phyloP scores from a whole-genome alignment of 2,888 invertebrate genomes.

The Margaritifera margaritifera region DNA sequence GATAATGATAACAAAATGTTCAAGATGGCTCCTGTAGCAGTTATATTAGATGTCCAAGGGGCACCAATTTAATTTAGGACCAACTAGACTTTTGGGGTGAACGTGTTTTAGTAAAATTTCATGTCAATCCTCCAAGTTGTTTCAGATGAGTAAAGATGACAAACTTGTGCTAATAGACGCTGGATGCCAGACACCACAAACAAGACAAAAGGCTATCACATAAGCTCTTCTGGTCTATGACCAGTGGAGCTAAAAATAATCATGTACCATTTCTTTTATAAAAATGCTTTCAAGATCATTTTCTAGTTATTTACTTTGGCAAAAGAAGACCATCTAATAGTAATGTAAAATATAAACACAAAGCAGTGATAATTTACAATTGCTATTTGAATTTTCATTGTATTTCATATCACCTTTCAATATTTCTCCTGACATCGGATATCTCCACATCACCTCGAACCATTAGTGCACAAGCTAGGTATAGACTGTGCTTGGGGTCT shows the following conservation, averaged over 20 bases:
- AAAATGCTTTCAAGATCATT: background rate
- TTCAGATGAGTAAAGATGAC: too few species aligned
- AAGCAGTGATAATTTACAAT: background rate
- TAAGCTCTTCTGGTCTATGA: too few species aligned
- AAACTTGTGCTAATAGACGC: too few species aligned
- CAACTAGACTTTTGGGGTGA: too few species aligned
- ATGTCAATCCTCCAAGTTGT: too few species aligned
- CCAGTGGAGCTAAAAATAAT: background rate
- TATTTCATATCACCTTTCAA: slow-evolving; percentile 67
- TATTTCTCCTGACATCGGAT: slow-evolving; percentile 73
- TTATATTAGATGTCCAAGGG: too few species aligned
- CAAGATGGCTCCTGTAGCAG: too few species aligned
- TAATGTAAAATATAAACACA: background rate
- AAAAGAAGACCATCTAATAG: background rate
- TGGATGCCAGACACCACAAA: too few species aligned
- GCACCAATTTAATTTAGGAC: too few species aligned
- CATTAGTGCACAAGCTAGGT: slow-evolving; percentile 73
- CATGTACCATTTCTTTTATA: background rate
- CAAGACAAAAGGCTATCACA: too few species aligned
- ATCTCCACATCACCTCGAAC: slow-evolving; percentile 72
- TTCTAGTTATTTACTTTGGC: background rate
- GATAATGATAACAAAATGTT: too few species aligned
- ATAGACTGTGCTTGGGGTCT: slow-evolving; percentile 70
- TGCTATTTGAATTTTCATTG: background rate
- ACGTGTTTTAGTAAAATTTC: too few species aligned